Base-by-base conservation (phyloP, 1,140 invertebrate species). In the Neodiprion virginianus region DNA sequence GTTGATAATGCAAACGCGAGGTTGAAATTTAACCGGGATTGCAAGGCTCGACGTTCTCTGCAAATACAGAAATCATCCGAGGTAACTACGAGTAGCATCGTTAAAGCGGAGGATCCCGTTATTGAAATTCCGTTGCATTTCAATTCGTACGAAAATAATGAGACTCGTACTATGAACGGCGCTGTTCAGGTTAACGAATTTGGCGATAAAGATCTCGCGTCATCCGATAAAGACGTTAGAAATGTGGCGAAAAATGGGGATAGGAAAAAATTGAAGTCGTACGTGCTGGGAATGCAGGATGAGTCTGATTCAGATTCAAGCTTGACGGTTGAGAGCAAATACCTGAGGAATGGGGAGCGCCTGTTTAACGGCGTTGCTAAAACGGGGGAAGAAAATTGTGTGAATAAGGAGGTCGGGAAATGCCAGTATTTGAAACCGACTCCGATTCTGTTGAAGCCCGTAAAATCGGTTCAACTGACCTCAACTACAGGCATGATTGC, bases 21-120 rank as follows among this genome's bases (percentile, higher is more conserved):
- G 69, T 49, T 28, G 14, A 14, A 28, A 74, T 84, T 84, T 40
- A 74, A 78, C 17, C 69, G 82, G 28, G 78, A 81, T 40, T 81
- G 70, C 17, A 91, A 90, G 79, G 83, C 90, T 23, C 88, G 91
- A 53, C 83, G 91, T 71, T 93, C 92, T 11, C 87, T 94, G 67
- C 91, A 93, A 81, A 91, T 92, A 80, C 89, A 91, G 0, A 90
- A 89, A 75, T 47, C 68, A 74, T 61, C 72, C 48, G 70, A 48
- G 72, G 66, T 69, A 75, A 69, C 72, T 75, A 66, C 75, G 76
- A 72, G 77, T 65, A 40, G 67, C 68, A 50, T 67, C 47, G 21
- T 5, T 67, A 67, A 67, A n/a, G 23, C 75, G 68, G n/a, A 8
- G 47, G 21, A 17, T 68, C 40, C 7, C 0, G 11, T 73, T 71